phyloP scores from a whole-genome alignment of 1,140 invertebrate genomes.

The Xylocopa sonorina region DNA sequence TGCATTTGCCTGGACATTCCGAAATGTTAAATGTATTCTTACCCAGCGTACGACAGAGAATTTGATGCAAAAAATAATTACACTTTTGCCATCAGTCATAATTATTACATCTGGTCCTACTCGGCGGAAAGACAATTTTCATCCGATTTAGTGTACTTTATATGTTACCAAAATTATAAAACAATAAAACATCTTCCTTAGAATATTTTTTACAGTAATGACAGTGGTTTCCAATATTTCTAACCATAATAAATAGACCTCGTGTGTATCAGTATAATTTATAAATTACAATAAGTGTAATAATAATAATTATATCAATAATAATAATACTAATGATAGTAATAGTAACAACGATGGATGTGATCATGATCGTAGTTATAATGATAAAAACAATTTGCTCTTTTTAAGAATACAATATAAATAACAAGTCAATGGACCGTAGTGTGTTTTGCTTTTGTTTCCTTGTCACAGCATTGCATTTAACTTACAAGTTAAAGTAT shows the following conservation, averaged over 20 bases:
- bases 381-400: slow-evolving; percentile 49
- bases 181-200: slow-evolving; percentile 45
- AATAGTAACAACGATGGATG: slow-evolving; percentile 45
- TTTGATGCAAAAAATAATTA: slow-evolving; percentile 44
- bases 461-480: slow-evolving; percentile 65
- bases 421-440: slow-evolving; percentile 69
- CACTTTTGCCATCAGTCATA: slow-evolving; percentile 52
- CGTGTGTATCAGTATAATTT: slow-evolving; percentile 62
- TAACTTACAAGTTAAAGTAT: slow-evolving; percentile 65
- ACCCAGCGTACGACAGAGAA: slow-evolving; percentile 47
- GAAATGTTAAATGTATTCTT: slow-evolving; percentile 57
- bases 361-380: slow-evolving; percentile 31
- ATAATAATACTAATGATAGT: slow-evolving; percentile 55
- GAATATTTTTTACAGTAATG: neutral
- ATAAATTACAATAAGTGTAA: slow-evolving; percentile 55
- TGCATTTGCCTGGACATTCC: slow-evolving; percentile 57
- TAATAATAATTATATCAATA: slow-evolving; percentile 34
- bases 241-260: slow-evolving; percentile 56
- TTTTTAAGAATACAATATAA: slow-evolving; percentile 53
- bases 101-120: slow-evolving; percentile 61
- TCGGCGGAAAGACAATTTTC: slow-evolving; percentile 59
- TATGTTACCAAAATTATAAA: slow-evolving; percentile 63
- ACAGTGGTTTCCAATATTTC: neutral
- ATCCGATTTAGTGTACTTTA: slow-evolving; percentile 55
- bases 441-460: slow-evolving; percentile 35